phyloP scores from a whole-genome alignment of 2,888 invertebrate species.

The Pseudococcus longispinus region DNA sequence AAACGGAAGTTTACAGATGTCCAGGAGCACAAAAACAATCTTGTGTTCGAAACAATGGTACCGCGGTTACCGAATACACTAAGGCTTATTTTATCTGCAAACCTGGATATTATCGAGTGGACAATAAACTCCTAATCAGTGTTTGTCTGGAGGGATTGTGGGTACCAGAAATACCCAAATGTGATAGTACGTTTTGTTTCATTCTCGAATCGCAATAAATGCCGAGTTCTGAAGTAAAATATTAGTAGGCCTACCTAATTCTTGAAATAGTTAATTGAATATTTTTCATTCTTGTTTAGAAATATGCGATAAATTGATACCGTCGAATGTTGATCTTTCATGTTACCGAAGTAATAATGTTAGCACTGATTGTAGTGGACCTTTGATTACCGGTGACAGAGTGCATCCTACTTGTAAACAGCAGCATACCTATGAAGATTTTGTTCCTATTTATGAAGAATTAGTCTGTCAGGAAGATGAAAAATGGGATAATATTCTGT shows the following conservation, averaged over 20 bases:
- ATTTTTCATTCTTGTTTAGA: background rate
- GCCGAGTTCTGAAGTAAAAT: too few relatives aligned
- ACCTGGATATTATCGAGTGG: background rate
- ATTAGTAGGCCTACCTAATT: background rate
- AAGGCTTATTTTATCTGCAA: background rate
- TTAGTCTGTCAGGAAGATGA: constrained; percentile 28
- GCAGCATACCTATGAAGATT: background rate
- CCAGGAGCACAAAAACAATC: background rate
- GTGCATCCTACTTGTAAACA: background rate
- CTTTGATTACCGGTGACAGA: background rate
- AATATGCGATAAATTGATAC: background rate
- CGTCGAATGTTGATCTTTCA: background rate
- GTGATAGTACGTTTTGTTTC: background rate
- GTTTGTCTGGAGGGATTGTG: background rate
- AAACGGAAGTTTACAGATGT: background rate
- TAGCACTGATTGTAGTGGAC: background rate
- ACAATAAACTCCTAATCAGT: background rate
- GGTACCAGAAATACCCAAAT: background rate
- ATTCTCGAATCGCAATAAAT: background rate
- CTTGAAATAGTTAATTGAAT: background rate
- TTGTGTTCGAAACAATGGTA: background rate
- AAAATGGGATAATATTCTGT: constrained; percentile 36
- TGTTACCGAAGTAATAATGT: background rate
- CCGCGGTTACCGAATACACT: background rate
- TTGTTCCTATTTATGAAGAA: constrained; percentile 12